Evolutionary conservation across 2,888 invertebrate species (phyloP), one percentile per base, ranked within the genome.

Genomic region (Andrena marginata): DNA sequence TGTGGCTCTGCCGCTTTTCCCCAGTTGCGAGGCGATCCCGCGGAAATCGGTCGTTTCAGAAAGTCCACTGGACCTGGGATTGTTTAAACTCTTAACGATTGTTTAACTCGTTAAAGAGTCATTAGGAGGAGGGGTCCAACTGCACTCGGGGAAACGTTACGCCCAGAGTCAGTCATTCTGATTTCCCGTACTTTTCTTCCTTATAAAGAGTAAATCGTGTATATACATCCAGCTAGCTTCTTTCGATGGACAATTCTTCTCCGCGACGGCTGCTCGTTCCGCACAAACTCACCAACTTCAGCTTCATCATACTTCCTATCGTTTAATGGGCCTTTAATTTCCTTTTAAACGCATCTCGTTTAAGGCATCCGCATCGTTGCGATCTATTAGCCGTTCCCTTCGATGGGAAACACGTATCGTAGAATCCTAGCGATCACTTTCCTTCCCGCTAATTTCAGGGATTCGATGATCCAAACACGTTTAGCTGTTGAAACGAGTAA

Each of bases 21-120:
- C 56, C 63, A 71, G 59, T 77, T 49, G 51, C 63, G 51, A 49
- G 62, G 59, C 51, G 56, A 73, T 26, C 31, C 56, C 59, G 74
- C 51, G 54, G 75, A 68, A 81, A 87, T 87, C 80, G 84, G 74
- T 51, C 73, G 79, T 77, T 85, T 56, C 56, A 80, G 82, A 87
- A 85, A 83, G 77, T 82, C 79, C 49, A 49, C 64, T 73, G 67
- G 63, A 60, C 59, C 70, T 20, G 62, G 35, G 63, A 75, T 91
- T 90, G 90, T 92, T 91, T 90, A 89, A 91, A 90, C 91, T 92
- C 90, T 89, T 90, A 90, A 92, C 90, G 92, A 93, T 93, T 93
- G 91, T 93, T 92, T 89, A 90, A 92, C 92, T 92, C 91, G 90
- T 89, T 91, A 91, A 90, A 90, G 89, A 91, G 90, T 90, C 91